These are phyloP conservation scores for Trisateles emortualis DNA, from an alignment of 2,888 invertebrate species.

Conservation along the genomic window DNA sequence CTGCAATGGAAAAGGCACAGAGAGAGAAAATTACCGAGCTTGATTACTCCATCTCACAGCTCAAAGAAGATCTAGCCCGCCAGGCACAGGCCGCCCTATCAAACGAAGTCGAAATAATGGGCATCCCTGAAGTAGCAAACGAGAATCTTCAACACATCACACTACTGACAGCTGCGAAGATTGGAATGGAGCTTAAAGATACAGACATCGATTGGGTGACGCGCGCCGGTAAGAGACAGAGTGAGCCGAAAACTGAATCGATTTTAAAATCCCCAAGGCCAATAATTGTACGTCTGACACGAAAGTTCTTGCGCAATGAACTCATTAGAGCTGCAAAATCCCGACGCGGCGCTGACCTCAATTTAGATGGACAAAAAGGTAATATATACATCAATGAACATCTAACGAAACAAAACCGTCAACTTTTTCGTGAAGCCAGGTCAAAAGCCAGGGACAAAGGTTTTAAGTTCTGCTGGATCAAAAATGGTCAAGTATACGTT, in stretches of 20 bases:
- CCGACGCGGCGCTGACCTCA: background rate
- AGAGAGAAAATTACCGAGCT: too few relatives aligned
- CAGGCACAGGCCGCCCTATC: background rate
- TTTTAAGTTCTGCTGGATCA: background rate
- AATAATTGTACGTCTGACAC: too few relatives aligned
- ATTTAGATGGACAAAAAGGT: background rate
- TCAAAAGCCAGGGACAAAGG: background rate
- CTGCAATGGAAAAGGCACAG: too few relatives aligned
- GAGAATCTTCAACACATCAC: background rate
- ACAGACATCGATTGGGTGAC: accelerated
- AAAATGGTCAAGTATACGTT: background rate
- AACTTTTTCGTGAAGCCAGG: background rate
- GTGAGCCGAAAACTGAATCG: too few relatives aligned
- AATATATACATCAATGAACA: background rate
- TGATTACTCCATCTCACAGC: too few relatives aligned
- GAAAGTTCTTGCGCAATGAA: too few relatives aligned
- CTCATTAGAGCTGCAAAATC: too few relatives aligned
- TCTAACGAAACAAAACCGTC: background rate
- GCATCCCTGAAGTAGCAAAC: background rate
- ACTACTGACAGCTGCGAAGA: background rate
- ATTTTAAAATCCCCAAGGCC: too few relatives aligned
- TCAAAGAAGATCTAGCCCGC: too few relatives aligned
- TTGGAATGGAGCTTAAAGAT: background rate
- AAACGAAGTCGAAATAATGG: background rate
- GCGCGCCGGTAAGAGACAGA: background rate